Percentiles rank a stretch among this genome's conserved stretches.
These are phyloP conservation scores for Drosophila simulans DNA, from an alignment of 1,140 invertebrate genomes.

Conservation along the genomic window DNA sequence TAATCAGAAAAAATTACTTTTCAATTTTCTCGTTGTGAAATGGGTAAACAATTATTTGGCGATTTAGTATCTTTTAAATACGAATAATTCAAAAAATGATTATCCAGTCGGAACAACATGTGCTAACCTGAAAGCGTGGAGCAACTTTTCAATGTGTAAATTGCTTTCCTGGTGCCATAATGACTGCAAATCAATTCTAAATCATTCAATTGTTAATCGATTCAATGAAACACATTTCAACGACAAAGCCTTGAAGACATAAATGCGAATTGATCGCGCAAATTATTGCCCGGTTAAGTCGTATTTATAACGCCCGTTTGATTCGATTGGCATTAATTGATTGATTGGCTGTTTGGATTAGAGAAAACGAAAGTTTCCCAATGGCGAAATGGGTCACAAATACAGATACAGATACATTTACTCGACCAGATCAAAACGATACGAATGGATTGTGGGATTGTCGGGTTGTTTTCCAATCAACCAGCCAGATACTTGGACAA, in stretches of 20 bases:
- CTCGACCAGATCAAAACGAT: slow-evolving; percentile 36
- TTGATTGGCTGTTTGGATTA: slow-evolving; percentile 78
- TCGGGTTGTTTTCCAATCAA: slow-evolving; percentile 55
- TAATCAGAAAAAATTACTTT: background rate
- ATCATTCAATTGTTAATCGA: slow-evolving; percentile 65
- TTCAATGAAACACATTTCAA: slow-evolving; percentile 48
- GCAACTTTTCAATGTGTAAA: slow-evolving; percentile 46
- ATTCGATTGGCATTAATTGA: slow-evolving; percentile 70
- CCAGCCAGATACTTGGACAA: slow-evolving; percentile 32
- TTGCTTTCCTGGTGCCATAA: slow-evolving; percentile 42
- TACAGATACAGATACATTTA: slow-evolving; percentile 37
- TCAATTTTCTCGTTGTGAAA: too few relatives aligned
- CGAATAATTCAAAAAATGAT: background rate
- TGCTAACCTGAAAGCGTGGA: background rate
- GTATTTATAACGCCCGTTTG: slow-evolving; percentile 47
- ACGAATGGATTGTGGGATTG: slow-evolving; percentile 31
- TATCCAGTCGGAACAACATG: background rate
- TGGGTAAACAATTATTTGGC: too few relatives aligned
- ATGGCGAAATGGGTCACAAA: slow-evolving; percentile 64
- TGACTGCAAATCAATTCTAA: slow-evolving; percentile 73
- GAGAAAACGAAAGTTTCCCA: slow-evolving; percentile 67
- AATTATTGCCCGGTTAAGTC: slow-evolving; percentile 64
- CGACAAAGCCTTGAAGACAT: slow-evolving; percentile 36
- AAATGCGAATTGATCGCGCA: slow-evolving; percentile 69
- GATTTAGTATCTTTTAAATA: too few relatives aligned